Base-by-base conservation (phyloP, 2,797 vertebrate species). In the Onychomys leucogaster region DNA sequence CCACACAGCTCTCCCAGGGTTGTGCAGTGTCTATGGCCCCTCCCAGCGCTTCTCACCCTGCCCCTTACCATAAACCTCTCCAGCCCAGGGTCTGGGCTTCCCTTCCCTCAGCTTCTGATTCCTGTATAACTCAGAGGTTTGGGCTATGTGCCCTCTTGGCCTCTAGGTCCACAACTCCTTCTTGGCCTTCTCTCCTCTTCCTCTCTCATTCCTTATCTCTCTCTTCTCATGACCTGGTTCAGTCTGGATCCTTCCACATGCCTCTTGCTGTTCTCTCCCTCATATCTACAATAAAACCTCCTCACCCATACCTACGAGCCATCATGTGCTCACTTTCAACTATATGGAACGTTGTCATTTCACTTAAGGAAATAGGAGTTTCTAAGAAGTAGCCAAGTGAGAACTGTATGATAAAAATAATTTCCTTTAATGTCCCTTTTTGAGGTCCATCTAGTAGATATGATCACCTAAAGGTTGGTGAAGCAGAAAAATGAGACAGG, bases 311-410 rank as follows among this genome's bases (percentile, higher is more conserved):
- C 83, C 63, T 52, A n/a, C 11, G 19, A 65, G 21, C 43, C n/a
- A 21, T 11, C 29, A 25, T 12, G 21, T 25, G 43, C 34, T 49
- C 43, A n/a, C 34, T 67, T 67, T 34, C 19, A 25, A 61, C 8
- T 6, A 65, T 16, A 4, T 61, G 27, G 61, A 37, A 17, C 23
- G 34, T 43, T 83, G n/a, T 63, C 92, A 61, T 67, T 87, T 93
- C 93, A 94, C 27, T 19, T 17, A 86, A 49, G 16, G 84, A 80
- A 93, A 78, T 57, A 52, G n/a, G 25, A 19, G 57, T 96, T 29
- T 14, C 41, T 94, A 95, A 67, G 57, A 8, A 85, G 16, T 90
- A 81, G 41, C 41, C 76, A 93, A 73, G 71, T 52, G 32, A 94
- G 13, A 83, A 80, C 37, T 41, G 41, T 41, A 67, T 4, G 21